Evolutionary conservation across 2,888 invertebrate species (phyloP), one percentile per base, ranked within the genome.

Genomic region (Andrena flavipes): DNA sequence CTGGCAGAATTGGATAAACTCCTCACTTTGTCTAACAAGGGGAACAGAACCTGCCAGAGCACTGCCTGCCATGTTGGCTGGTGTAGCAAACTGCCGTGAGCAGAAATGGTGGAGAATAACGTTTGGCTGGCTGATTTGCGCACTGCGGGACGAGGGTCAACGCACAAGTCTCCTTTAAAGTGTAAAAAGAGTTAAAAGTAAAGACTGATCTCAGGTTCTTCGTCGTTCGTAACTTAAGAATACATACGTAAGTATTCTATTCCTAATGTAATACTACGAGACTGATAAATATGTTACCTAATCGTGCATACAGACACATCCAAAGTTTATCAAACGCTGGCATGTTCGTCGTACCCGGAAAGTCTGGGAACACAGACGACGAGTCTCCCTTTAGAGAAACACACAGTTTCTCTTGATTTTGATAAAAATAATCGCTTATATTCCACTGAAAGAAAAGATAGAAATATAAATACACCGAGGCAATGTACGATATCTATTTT

Each of bases 61-160:
- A 99, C 96, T 0, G 98, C 97, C 89, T 98, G 97, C 99, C 99
- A 99, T 0, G 99, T 98, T 20, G 97, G 96, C 78, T 97, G 96
- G 94, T 97, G 96, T 33, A 99, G 95, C 79, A 99, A 95, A 62
- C 97, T 96, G 48, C 99, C 99, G 94, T 99, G 99, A 0, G 99
- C 99, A 0, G 98, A 97, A 92, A 99, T 98, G 23, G 99, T 99
- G 67, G 99, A 99, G 95, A 99, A 99, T 74, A 99, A 95, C 0
- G 99, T 99, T 95, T 99, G 99, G 64, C 98, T 98, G 7, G 99
- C 99, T 5, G 99, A 99, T 94, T 99, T 99, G 5, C 99, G 96
- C 0, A 99, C 99, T 0, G 99, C 99, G 0, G 99, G 99, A 29
- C 99, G 96, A 10, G 97, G 95, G 94, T 99, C 99, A 60, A 99